Evolutionary conservation across 2,888 invertebrate species (phyloP), one percentile per base, ranked within the genome.

Genomic region (Habrosyne pyritoides): DNA sequence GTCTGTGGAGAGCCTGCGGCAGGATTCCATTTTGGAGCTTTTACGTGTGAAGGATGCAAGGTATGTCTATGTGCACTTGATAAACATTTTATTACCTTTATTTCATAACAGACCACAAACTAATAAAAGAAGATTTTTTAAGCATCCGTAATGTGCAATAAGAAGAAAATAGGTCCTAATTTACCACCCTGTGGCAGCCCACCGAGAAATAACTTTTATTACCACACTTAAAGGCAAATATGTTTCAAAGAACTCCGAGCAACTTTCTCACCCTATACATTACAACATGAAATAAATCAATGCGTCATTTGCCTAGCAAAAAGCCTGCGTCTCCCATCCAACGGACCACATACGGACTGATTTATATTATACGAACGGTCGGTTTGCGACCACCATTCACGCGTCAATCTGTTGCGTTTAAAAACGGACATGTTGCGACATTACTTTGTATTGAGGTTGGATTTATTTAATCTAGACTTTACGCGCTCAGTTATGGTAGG

Each of bases 41-140:
- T 98, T 89, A 98, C 98, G 60, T 98, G 98, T 87, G 97, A 98
- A 93, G 98, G 98, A 70, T 98, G 98, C 93, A 98, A 98, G 96
- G 98, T 98, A 93, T 94, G 22, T 50, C 21, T 47, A 5, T 53
- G 14, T 28, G 26, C 6, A 18, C 8, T 42, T 42, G n/a, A 2
- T 33, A 0, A n/a, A 2, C 8, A n/a, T 8, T 33, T 33, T n/a
- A 24, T 5, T 24, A 24, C 24, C 7, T 24, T 24, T 7, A 24
- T 24, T 24, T 24, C 24, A 7, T 5, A 24, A 24, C 3, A 5
- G 24, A 24, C 24, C 7, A 24, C 3, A 24, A 3, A 24, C 24
- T 5, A 5, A 24, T 5, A 24, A 24, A 24, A 3, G 24, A 5
- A 24, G 7, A 24, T 5, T 5, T 7, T 5, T 24, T 7, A 5